Conservation (phyloP, 1,140 invertebrate species). For the Chrysopa pallens region DNA sequence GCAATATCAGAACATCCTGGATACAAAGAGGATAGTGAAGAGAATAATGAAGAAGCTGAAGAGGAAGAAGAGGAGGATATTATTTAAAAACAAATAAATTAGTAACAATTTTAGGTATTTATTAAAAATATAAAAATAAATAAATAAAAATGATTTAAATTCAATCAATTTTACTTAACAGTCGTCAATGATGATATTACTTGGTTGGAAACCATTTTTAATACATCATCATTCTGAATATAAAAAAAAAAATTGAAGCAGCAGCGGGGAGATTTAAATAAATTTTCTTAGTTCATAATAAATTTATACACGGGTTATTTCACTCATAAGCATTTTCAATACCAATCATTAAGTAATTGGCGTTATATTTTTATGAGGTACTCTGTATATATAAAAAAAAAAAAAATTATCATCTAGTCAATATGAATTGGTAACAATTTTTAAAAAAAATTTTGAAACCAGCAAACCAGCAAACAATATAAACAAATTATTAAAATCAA, state of each 20-base stretch:
- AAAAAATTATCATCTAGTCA: too few species aligned
- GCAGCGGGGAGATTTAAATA: too few species aligned
- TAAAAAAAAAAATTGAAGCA: too few species aligned
- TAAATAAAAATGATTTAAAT: background rate
- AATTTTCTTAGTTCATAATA: too few species aligned
- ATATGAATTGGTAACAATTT: too few species aligned
- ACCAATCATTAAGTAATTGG: too few species aligned
- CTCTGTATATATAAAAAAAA: background rate
- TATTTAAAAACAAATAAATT: constrained; percentile 36
- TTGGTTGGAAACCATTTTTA: background rate
- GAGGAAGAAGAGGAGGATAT: constrained; percentile 62
- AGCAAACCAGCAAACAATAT: background rate
- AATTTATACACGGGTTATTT: too few species aligned
- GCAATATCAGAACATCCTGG: constrained; percentile 85
- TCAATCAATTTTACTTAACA: background rate
- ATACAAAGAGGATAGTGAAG: constrained; percentile 73
- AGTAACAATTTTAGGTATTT: background rate
- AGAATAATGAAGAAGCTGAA: constrained; percentile 59
- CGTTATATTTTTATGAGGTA: background rate
- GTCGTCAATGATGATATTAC: background rate
- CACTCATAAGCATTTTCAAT: too few species aligned
- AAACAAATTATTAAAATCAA: too few species aligned
- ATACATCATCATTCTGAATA: too few species aligned
- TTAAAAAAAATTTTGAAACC: constrained; percentile 1
- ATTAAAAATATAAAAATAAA: background rate